phyloP scores from a whole-genome alignment of 2,797 vertebrate genomes.

The Varecia variegata region DNA sequence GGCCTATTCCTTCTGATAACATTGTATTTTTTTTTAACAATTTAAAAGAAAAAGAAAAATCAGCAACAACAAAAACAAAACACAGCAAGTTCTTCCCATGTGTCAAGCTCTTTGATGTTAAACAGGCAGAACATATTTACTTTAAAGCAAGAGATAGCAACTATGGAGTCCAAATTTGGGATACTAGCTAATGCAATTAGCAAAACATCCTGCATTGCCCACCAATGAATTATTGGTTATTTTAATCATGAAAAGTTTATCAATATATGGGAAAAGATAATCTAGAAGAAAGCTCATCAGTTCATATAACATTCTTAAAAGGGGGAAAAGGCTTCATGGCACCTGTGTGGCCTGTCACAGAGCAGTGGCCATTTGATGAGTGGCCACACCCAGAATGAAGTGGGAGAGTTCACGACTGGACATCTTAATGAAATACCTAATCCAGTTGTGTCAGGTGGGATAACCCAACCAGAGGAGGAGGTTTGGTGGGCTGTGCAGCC shows the following conservation, averaged over 20 bases:
- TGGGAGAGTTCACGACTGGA: background rate
- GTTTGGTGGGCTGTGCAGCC: background rate
- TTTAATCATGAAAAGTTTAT: background rate
- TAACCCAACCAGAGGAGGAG: background rate
- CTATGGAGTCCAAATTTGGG: background rate
- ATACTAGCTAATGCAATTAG: background rate
- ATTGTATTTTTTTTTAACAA: background rate
- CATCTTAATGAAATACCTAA: background rate
- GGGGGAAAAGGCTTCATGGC: background rate
- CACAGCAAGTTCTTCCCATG: background rate
- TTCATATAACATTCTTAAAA: background rate
- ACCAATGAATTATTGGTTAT: background rate
- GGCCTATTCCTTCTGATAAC: background rate
- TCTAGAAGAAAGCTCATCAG: background rate
- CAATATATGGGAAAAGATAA: background rate
- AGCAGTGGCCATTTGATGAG: background rate
- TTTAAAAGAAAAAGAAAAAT: slow-evolving; percentile 31
- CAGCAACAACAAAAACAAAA: background rate
- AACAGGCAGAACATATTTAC: background rate
- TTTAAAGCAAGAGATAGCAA: background rate
- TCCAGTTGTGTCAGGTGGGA: background rate
- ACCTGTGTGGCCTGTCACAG: background rate
- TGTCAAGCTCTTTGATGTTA: background rate
- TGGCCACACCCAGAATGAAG: background rate
- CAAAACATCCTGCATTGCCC: background rate